Conservation (phyloP, 2,888 invertebrate genomes). For the Neelides folsomi region DNA sequence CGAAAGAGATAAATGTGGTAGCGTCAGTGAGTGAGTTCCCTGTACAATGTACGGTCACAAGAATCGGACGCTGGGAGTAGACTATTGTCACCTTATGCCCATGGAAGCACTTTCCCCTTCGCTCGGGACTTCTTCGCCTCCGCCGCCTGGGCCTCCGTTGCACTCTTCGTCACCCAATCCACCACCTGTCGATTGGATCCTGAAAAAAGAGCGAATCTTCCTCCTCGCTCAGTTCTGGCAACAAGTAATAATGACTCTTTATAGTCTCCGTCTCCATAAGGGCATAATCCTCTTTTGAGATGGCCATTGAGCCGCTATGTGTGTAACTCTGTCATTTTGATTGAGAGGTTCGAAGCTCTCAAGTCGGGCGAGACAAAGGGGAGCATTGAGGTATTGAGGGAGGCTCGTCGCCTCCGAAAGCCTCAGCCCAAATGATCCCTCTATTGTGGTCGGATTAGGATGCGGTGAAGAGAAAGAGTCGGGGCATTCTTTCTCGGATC, state of each 20-base stretch:
- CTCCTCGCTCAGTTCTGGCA: constrained; percentile 90
- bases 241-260: constrained; percentile 56
- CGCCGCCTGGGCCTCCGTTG: constrained; percentile 22
- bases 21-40: constrained; percentile 3
- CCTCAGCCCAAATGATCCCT: too few species aligned
- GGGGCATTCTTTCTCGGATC: too few species aligned
- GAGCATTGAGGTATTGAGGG: too few species aligned
- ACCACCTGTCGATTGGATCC: constrained; percentile 78
- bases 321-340: too few species aligned
- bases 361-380: too few species aligned
- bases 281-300: background rate
- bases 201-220: constrained; percentile 89
- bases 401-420: too few species aligned
- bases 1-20: background rate
- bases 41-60: constrained; percentile 32
- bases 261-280: background rate
- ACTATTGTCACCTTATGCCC: constrained; percentile 30
- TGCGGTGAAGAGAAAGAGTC: too few species aligned
- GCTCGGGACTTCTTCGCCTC: constrained; percentile 27
- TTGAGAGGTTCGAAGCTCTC: too few species aligned
- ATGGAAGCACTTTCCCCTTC: constrained; percentile 29
- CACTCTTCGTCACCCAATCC: constrained; percentile 19
- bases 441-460: too few species aligned
- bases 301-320: too few species aligned
- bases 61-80: constrained; percentile 30